A percentile compares a stretch with the other conserved stretches of the same genome.
These are phyloP conservation scores for Rhinoraja longicauda DNA, from an alignment of 2,797 vertebrate species.

Conservation along the genomic window DNA sequence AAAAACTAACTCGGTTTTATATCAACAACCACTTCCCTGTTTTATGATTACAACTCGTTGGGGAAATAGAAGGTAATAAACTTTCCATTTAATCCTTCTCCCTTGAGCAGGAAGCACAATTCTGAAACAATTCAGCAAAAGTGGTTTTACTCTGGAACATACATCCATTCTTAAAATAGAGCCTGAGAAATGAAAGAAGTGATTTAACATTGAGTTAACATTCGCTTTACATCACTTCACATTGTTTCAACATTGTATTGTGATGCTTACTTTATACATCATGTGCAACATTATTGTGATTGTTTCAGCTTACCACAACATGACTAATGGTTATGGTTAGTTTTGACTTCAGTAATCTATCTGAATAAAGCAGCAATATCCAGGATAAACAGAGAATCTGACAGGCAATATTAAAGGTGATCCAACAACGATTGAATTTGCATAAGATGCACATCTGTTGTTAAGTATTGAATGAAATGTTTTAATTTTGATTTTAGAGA, in stretches of 20 bases:
- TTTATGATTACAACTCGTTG: not conserved
- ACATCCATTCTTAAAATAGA: constrained; percentile 54
- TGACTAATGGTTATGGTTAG: not conserved
- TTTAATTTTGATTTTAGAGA: too few relatives aligned
- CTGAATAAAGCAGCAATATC: not conserved
- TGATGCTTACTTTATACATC: not conserved
- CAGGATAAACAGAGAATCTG: not conserved
- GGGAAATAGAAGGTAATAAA: constrained; percentile 15
- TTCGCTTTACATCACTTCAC: not conserved
- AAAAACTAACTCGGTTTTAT: constrained; percentile 16
- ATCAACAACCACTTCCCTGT: not conserved
- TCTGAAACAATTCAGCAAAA: constrained; percentile 49
- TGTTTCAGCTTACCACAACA: not conserved
- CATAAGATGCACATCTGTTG: not conserved
- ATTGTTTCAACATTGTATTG: constrained; percentile 31
- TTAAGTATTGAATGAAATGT: not conserved
- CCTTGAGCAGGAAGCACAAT: constrained; percentile 13
- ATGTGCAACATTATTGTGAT: constrained; percentile 5
- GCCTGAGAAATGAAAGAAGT: constrained; percentile 44
- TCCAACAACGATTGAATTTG: not conserved
- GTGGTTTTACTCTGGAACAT: constrained; percentile 47
- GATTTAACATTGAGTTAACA: constrained; percentile 50
- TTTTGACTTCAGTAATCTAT: not conserved
- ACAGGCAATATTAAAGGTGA: not conserved
- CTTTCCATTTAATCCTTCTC: constrained; percentile 17